These are phyloP conservation scores for Pyrocoelia pectoralis DNA, from an alignment of 2,888 invertebrate species.

Conservation along the genomic window DNA sequence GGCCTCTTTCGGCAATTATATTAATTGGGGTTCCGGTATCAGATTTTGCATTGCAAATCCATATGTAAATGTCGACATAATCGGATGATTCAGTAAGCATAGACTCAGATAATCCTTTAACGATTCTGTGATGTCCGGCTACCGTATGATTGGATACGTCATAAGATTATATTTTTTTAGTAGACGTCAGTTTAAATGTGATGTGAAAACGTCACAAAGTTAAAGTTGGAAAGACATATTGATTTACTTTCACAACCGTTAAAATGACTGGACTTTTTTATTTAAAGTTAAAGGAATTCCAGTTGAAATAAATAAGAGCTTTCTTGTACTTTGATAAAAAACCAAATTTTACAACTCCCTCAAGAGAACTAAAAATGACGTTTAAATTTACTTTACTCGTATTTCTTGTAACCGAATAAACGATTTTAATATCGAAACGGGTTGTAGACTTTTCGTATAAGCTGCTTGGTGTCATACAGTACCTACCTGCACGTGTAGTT, in stretches of 20 bases:
- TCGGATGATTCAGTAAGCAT: slow-evolving; percentile 28
- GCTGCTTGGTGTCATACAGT: too few species aligned
- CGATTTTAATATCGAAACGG: background rate
- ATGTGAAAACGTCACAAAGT: too few species aligned
- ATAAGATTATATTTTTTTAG: slow-evolving; percentile 20
- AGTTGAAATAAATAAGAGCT: background rate
- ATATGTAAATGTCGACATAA: slow-evolving; percentile 27
- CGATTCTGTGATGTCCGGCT: slow-evolving; percentile 23
- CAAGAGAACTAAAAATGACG: background rate
- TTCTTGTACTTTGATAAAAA: background rate
- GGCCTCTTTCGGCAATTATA: slow-evolving; percentile 24
- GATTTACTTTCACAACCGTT: too few species aligned
- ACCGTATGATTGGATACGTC: slow-evolving; percentile 26
- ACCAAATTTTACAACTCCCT: slow-evolving; percentile 2
- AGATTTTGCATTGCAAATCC: slow-evolving; percentile 26
- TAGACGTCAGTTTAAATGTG: background rate
- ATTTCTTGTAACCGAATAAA: background rate
- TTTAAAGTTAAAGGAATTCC: too few species aligned
- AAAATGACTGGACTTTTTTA: too few species aligned
- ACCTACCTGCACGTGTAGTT: too few species aligned
- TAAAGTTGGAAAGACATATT: too few species aligned
- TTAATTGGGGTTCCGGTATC: slow-evolving; percentile 20
- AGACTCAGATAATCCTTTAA: slow-evolving; percentile 25
- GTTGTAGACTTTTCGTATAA: too few species aligned
- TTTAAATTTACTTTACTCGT: background rate